phyloP scores from a whole-genome alignment of 2,797 vertebrate genomes.

The Betta splendens region DNA sequence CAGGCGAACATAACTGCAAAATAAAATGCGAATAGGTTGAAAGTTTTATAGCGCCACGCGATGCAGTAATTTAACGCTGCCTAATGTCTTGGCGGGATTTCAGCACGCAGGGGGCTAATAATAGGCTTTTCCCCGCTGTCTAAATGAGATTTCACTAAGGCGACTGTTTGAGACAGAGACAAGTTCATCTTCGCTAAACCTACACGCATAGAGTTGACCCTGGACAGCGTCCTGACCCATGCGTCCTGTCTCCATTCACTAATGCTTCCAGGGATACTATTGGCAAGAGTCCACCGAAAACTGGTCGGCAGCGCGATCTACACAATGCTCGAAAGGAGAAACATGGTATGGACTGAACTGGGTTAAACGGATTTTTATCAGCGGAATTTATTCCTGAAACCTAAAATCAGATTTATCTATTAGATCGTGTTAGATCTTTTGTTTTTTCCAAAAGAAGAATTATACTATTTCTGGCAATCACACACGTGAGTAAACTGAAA shows the following conservation, averaged over 20 bases:
- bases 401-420: not conserved
- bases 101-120: slow-evolving; percentile 64
- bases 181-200: slow-evolving; percentile 76
- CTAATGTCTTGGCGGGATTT: slow-evolving; percentile 56
- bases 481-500: not conserved
- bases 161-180: slow-evolving; percentile 70
- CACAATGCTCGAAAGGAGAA: slow-evolving; percentile 55
- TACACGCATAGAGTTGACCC: slow-evolving; percentile 69
- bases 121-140: slow-evolving; percentile 69
- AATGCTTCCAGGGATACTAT: slow-evolving; percentile 70
- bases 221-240: slow-evolving; percentile 48
- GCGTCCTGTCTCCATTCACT: slow-evolving; percentile 37
- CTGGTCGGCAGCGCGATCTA: slow-evolving; percentile 56
- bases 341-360: slow-evolving; percentile 65
- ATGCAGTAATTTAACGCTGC: slow-evolving; percentile 60
- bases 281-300: slow-evolving; percentile 53
- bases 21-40: not conserved
- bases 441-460: not conserved
- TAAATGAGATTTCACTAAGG: slow-evolving; percentile 78
- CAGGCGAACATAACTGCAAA: not conserved
- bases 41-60: slow-evolving; percentile 1
- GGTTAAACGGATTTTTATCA: slow-evolving; percentile 1
- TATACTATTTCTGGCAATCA: no score
- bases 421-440: not conserved
- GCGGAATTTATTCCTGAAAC: not conserved